Conservation (phyloP, 30 jellyfish, hydroid and myxozoan species). For the Aurelia sp. region DNA sequence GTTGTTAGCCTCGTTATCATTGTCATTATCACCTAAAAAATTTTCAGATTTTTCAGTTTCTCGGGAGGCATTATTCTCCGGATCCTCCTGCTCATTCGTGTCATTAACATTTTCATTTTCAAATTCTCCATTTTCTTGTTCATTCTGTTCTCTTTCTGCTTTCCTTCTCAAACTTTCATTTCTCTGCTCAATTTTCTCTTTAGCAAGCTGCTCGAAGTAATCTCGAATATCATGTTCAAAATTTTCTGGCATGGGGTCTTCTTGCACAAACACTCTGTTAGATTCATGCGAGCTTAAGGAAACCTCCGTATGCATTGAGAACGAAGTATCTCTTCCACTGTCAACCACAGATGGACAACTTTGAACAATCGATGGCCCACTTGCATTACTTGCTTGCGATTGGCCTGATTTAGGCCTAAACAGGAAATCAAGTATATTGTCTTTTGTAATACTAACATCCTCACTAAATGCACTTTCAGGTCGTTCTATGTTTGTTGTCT, state of each 20-base stretch:
- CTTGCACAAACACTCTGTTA: neutral
- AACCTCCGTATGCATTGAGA: slow-evolving; percentile 10
- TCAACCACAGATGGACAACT: slow-evolving; percentile 18
- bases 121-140: neutral
- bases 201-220: slow-evolving; percentile 3
- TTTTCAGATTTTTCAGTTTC: too few relatives aligned
- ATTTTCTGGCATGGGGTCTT: slow-evolving; percentile 8
- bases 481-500: neutral
- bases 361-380: slow-evolving; percentile 4
- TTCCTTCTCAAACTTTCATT: slow-evolving; percentile 1
- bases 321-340: slow-evolving; percentile 13
- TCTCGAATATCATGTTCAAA: slow-evolving; percentile 4
- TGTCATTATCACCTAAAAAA: too few relatives aligned
- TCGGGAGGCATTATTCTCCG: too few relatives aligned
- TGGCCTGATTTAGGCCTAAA: neutral
- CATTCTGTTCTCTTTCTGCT: neutral
- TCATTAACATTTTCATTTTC: neutral
- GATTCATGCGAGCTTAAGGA: slow-evolving; percentile 9
- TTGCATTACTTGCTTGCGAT: neutral
- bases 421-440: neutral
- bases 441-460: neutral
- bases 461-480: slow-evolving; percentile 16
- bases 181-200: slow-evolving; percentile 11
- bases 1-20: too few relatives aligned
- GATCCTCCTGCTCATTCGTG: neutral